phyloP scores from a whole-genome alignment of 2,113 vertebrate species.

The Chrysochloris asiatica region DNA sequence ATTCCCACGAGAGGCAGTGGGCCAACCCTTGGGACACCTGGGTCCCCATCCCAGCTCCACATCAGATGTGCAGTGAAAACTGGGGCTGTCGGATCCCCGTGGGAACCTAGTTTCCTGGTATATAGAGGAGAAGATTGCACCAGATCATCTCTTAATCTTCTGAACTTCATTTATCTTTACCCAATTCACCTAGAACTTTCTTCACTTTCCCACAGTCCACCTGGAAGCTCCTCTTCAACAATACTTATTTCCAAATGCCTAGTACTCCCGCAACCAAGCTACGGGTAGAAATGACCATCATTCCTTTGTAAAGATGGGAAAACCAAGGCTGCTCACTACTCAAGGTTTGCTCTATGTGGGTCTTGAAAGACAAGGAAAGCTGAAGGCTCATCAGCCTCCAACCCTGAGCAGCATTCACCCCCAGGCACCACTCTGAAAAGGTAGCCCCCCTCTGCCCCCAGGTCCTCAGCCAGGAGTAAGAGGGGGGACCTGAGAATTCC shows the following conservation, averaged over 20 bases:
- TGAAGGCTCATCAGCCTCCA: not conserved
- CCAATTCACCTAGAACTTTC: not conserved
- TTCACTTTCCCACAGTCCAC: not conserved
- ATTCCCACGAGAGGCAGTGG: not conserved
- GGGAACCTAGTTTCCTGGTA: not conserved
- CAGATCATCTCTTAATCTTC: not conserved
- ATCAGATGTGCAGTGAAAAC: not conserved
- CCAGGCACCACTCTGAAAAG: not conserved
- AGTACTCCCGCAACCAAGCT: not conserved
- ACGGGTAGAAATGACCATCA: not conserved
- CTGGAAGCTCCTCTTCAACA: not conserved
- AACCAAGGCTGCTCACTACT: no score
- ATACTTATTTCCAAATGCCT: not conserved
- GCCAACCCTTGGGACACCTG: not conserved
- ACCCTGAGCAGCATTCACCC: not conserved
- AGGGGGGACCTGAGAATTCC: not conserved
- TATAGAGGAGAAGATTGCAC: not conserved
- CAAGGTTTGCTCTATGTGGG: not conserved
- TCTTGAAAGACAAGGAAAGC: not conserved
- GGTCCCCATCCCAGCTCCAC: not conserved
- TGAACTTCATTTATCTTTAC: not conserved
- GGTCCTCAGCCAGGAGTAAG: not conserved
- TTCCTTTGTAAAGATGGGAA: not conserved
- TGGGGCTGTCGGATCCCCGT: fast-evolving
- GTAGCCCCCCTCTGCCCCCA: no score